Conservation (phyloP, 2,797 vertebrate species). For the Malurus leucopterus region DNA sequence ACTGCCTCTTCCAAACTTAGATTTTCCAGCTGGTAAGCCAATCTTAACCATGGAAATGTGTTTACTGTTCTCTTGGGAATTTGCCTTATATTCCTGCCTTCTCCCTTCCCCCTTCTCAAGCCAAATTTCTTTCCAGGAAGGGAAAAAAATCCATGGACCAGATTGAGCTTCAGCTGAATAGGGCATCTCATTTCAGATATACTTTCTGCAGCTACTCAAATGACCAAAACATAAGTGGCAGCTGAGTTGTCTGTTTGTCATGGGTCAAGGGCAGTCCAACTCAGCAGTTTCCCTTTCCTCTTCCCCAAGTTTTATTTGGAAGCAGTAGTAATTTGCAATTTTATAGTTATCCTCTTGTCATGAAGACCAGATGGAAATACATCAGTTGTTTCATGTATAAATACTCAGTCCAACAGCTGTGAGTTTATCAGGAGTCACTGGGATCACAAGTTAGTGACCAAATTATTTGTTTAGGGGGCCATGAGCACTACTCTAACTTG, state of each 20-base stretch:
- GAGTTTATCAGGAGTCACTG: not conserved
- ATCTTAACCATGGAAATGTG: conserved; percentile 13
- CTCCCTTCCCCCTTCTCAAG: conserved; percentile 1
- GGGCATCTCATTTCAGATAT: conserved; percentile 30
- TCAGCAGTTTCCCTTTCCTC: conserved; percentile 56
- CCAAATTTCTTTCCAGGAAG: conserved; percentile 38
- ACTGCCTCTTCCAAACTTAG: not conserved
- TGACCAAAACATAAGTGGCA: conserved; percentile 46
- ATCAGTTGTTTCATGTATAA: conserved; percentile 48
- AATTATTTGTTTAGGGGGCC: not conserved
- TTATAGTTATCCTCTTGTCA: conserved; percentile 24
- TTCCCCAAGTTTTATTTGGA: conserved; percentile 52
- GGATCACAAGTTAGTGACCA: not conserved
- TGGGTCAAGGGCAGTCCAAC: conserved; percentile 41
- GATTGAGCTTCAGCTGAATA: conserved; percentile 25
- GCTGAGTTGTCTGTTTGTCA: conserved; percentile 33
- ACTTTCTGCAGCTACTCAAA: conserved; percentile 33
- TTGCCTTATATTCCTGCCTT: not conserved
- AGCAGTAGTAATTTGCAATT: conserved; percentile 13
- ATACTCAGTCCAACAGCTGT: conserved; percentile 36
- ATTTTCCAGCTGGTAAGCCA: conserved; percentile 28
- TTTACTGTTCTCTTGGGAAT: conserved; percentile 24
- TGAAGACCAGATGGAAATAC: conserved; percentile 36
- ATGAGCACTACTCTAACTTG: not conserved
- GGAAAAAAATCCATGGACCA: not conserved